These are phyloP conservation scores for Carterocephalus palaemon DNA, from an alignment of 2,888 invertebrate genomes.

Conservation along the genomic window DNA sequence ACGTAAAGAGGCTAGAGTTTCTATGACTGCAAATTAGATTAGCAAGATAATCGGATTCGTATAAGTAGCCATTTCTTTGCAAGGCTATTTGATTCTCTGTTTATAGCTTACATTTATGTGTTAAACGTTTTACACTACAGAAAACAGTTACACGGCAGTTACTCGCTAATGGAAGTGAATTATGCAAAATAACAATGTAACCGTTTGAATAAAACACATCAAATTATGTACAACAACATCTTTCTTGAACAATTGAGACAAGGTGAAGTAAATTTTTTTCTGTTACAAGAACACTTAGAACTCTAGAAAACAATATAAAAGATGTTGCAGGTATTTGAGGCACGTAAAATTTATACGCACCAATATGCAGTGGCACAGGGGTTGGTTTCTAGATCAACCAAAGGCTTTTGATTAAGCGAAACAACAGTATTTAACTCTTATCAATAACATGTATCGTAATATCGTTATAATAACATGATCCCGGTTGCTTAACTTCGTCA, in stretches of 20 bases:
- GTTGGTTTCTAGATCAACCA: no score
- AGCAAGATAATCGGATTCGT: conserved; percentile 44
- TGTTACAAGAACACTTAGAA: no score
- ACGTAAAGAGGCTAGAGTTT: conserved; percentile 29
- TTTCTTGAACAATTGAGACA: neutral
- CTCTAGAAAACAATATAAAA: no score
- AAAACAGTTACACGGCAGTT: neutral
- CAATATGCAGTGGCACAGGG: no score
- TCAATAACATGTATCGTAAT: no score
- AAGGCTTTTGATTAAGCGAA: no score
- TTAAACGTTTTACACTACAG: conserved; percentile 10
- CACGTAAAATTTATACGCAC: no score
- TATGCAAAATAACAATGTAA: conserved; percentile 11
- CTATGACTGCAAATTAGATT: conserved; percentile 46
- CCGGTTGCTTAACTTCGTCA: no score
- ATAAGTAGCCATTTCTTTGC: conserved; percentile 30
- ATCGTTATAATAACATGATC: no score
- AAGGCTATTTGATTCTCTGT: conserved; percentile 23
- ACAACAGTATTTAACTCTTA: no score
- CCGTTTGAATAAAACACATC: conserved; percentile 19
- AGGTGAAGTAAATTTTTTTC: no score
- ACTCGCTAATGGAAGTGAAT: conserved; percentile 7
- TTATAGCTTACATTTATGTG: conserved; percentile 12
- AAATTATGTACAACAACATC: conserved; percentile 1
- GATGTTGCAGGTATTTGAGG: no score